These are phyloP conservation scores for Geophilus truncorum DNA, from an alignment of 2,888 invertebrate species.

Conservation along the genomic window DNA sequence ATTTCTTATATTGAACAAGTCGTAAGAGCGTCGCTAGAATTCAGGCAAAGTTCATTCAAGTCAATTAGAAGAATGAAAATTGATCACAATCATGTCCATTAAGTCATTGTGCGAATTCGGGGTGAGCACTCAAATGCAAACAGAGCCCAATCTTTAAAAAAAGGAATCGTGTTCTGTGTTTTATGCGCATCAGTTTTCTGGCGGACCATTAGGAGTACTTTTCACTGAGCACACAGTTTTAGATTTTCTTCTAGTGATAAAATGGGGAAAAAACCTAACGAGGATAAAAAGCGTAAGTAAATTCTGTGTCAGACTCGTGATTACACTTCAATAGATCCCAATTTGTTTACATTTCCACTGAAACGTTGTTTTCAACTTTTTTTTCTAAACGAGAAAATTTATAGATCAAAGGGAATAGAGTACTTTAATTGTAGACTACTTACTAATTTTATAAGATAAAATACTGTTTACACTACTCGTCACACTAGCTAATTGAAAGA, in stretches of 20 bases:
- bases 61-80: conserved; percentile 4
- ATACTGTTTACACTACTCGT: too few species aligned
- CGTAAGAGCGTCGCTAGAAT: background rate
- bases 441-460: too few species aligned
- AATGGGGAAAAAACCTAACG: background rate
- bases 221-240: background rate
- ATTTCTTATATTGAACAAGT: background rate
- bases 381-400: too few species aligned
- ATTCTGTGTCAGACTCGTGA: too few species aligned
- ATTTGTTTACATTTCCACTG: too few species aligned
- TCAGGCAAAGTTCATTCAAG: background rate
- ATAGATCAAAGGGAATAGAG: too few species aligned
- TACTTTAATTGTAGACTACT: too few species aligned
- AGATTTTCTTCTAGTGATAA: background rate
- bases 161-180: background rate
- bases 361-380: too few species aligned
- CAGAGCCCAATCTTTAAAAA: background rate
- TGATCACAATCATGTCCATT: background rate
- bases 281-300: background rate
- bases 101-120: conserved; percentile 15
- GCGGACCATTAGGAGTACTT: background rate
- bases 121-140: background rate
- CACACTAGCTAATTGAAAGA: too few species aligned
- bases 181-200: background rate
- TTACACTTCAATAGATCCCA: too few species aligned